Evolutionary conservation across 2,113 vertebrate species (phyloP).

Genomic region (human (Homo sapiens)): GRCh38 chr11:129819001-129819500

Average conservation of each 20-base stretch:
- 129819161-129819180: no score
- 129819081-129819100: no score
- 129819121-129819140: no score
- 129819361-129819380: background rate
- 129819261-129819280: background rate
- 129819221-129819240: background rate
- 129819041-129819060: background rate
- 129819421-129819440: background rate
- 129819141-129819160: no score
- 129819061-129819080: background rate
- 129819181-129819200: background rate
- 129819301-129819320: background rate
- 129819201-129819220: background rate
- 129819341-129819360: background rate
- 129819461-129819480: background rate
- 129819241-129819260: background rate
- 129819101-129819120: no score
- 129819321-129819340: background rate
- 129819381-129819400: background rate
- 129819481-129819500: background rate
- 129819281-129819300: background rate
- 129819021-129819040: background rate
- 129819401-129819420: background rate
- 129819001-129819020: background rate
- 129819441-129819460: no score